A percentile compares a stretch with the other conserved stretches of the same genome.
Evolutionary conservation across 2,113 vertebrate species (phyloP).

Genomic region (Bostrychus sinensis): DNA sequence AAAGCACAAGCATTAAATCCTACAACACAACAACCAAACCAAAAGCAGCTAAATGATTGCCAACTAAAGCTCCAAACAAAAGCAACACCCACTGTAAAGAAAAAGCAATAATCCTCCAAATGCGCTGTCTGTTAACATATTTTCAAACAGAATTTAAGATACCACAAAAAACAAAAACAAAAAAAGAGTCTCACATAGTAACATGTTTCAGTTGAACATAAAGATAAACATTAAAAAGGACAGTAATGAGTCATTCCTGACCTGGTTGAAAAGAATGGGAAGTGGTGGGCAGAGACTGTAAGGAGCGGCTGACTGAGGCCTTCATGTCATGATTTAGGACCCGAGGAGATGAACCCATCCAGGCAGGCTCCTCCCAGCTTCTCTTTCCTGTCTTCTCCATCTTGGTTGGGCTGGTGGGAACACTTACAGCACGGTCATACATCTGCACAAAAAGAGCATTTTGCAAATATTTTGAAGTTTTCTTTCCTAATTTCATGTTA

Average conservation of each 20-base stretch:
- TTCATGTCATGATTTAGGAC: conserved; percentile 91
- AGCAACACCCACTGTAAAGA: conserved; percentile 74
- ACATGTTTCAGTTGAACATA: not conserved
- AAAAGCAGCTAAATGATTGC: conserved; percentile 8
- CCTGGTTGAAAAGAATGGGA: conserved; percentile 82
- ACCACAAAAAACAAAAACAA: not conserved
- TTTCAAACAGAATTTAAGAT: not conserved
- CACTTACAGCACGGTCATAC: conserved; percentile 94
- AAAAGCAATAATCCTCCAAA: conserved; percentile 65
- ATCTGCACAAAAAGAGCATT: conserved; percentile 78
- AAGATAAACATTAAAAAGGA: not conserved
- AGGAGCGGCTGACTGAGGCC: conserved; percentile 88
- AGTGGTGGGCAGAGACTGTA: conserved; percentile 91
- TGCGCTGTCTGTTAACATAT: conserved; percentile 65
- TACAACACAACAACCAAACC: not conserved
- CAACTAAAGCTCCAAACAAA: conserved; percentile 21
- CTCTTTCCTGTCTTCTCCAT: conserved; percentile 87
- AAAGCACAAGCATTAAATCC: not conserved
- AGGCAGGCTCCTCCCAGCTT: conserved; percentile 97
- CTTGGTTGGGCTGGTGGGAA: conserved; percentile 94
- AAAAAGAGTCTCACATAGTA: not conserved
- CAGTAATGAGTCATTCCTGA: conserved; percentile 2
- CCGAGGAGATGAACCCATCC: conserved; percentile 92
- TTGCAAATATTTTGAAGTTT: not conserved
- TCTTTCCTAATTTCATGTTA: not conserved